Base-by-base conservation (phyloP, 2,888 invertebrate genomes). In the Seira sanloemensis region DNA sequence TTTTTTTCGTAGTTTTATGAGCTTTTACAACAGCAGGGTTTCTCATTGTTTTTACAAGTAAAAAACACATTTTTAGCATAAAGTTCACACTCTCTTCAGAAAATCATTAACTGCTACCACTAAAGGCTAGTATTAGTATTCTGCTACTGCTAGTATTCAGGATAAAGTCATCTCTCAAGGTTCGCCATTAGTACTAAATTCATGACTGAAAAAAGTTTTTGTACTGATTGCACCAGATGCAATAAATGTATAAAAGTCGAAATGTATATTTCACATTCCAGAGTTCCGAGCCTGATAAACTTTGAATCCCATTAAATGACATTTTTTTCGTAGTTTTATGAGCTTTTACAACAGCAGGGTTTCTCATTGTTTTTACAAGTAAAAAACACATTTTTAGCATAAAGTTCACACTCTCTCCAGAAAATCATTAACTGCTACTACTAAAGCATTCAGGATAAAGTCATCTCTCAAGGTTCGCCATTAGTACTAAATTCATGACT, bases 241-340 rank as follows among this genome's bases (percentile, higher is more conserved):
- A 9, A 9, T 65, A 37, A 66, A 80, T 27, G 21, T 74, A 74
- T 81, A 76, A 81, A 76, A n/a, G n/a, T n/a, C n/a, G n/a, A n/a
- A n/a, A n/a, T n/a, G n/a, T n/a, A n/a, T n/a, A n/a, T n/a, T n/a
- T n/a, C n/a, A n/a, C n/a, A n/a, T n/a, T n/a, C n/a, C n/a, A n/a
- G n/a, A n/a, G n/a, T n/a, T n/a, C n/a, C n/a, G n/a, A n/a, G n/a
- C n/a, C n/a, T n/a, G n/a, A n/a, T n/a, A n/a, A n/a, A n/a, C n/a
- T n/a, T n/a, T n/a, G n/a, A 81, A 19, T 71, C 27, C 71, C 75
- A 81, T 76, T 76, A 76, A 76, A 71, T 81, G 75, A 9, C 65
- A 76, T 76, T 81, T 81, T 81, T 81, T 81, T 81, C 81, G 75
- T 76, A 76, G 65, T 81, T 81, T 81, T 81, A 81, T 81, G 81